Evolutionary conservation across 2,888 invertebrate species (phyloP).

Genomic region (Podabrus alpinus): DNA sequence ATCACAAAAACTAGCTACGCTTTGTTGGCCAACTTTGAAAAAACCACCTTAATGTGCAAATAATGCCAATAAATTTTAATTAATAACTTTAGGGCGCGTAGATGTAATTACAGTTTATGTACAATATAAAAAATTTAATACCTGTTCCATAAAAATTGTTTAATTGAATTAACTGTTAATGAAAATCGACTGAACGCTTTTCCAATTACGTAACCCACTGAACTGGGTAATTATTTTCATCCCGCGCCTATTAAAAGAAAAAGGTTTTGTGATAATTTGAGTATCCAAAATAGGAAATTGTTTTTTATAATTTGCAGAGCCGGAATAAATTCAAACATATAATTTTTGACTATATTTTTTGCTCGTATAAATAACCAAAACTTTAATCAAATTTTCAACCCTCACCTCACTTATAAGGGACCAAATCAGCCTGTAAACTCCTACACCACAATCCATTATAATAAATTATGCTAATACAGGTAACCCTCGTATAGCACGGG

Average conservation of each 20-base stretch:
- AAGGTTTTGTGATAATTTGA: background rate
- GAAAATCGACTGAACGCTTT: background rate
- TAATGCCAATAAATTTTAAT: background rate
- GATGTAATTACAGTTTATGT: no score
- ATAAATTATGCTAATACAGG: no score
- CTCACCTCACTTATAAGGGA: no score
- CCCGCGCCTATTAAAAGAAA: background rate
- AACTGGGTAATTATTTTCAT: background rate
- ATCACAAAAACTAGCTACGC: background rate
- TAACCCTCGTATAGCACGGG: no score
- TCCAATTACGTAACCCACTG: background rate
- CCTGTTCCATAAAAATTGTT: no score
- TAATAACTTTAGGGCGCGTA: background rate
- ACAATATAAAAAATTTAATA: background rate
- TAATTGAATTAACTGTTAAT: background rate
- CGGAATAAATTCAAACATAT: background rate
- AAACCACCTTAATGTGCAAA: background rate
- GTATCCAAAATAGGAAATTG: background rate
- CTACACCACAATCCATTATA: no score
- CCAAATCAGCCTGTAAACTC: no score
- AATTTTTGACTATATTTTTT: no score
- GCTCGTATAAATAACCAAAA: no score
- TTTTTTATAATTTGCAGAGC: background rate
- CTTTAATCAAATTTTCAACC: no score
- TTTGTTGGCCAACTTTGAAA: background rate